phyloP scores from a whole-genome alignment of 2,113 vertebrate genomes.

The Macaca fascicularis region T2T-MFA8v1.1 NC_088380.1:99088001-99088500 shows the following conservation, averaged over 20 bases:
- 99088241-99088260: neutral
- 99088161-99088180: neutral
- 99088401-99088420: conserved; percentile 8
- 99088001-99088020: neutral
- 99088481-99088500: neutral
- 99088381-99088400: neutral
- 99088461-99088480: neutral
- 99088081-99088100: neutral
- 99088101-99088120: neutral
- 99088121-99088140: neutral
- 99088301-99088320: neutral
- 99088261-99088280: neutral
- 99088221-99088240: neutral
- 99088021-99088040: neutral
- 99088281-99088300: neutral
- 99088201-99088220: neutral
- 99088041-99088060: neutral
- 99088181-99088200: neutral
- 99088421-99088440: neutral
- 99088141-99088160: neutral
- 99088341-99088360: neutral
- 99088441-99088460: neutral
- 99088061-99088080: neutral
- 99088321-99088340: conserved; percentile 2
- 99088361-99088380: neutral